Evolutionary conservation across 2,113 vertebrate species (phyloP).

Genomic region (Nothocercus julius): DNA sequence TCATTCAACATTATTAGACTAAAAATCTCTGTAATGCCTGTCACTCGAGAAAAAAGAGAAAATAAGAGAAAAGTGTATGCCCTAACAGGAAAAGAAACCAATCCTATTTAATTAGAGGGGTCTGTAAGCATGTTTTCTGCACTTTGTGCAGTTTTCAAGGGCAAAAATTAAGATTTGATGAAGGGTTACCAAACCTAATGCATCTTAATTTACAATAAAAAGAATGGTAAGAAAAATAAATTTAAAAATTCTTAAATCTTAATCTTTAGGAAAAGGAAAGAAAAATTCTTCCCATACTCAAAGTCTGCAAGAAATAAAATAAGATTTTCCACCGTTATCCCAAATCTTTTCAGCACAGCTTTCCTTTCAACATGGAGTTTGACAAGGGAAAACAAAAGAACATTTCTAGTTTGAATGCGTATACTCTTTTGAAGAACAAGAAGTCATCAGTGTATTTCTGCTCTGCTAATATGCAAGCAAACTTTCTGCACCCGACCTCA

Average conservation of each 20-base stretch:
- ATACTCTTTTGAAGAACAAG: background rate
- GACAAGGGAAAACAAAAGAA: background rate
- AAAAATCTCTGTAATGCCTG: background rate
- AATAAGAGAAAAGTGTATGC: background rate
- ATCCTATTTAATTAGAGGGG: background rate
- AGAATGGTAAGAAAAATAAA: background rate
- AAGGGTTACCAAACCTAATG: background rate
- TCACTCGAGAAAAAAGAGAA: background rate
- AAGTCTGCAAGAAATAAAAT: background rate
- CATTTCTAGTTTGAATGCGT: background rate
- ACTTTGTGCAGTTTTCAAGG: background rate
- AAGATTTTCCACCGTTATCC: background rate
- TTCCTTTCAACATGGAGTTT: background rate
- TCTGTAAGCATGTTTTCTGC: background rate
- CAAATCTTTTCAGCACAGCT: background rate
- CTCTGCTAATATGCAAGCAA: background rate
- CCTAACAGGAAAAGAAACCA: background rate
- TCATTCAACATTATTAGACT: background rate
- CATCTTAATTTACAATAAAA: background rate
- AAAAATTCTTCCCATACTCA: background rate
- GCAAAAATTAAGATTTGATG: background rate
- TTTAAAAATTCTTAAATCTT: background rate
- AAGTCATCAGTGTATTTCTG: background rate
- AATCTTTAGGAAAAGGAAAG: background rate
- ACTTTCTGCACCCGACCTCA: background rate